These are phyloP conservation scores for Thripadectes ignobilis DNA, from an alignment of 2,797 vertebrate genomes.

Conservation along the genomic window DNA sequence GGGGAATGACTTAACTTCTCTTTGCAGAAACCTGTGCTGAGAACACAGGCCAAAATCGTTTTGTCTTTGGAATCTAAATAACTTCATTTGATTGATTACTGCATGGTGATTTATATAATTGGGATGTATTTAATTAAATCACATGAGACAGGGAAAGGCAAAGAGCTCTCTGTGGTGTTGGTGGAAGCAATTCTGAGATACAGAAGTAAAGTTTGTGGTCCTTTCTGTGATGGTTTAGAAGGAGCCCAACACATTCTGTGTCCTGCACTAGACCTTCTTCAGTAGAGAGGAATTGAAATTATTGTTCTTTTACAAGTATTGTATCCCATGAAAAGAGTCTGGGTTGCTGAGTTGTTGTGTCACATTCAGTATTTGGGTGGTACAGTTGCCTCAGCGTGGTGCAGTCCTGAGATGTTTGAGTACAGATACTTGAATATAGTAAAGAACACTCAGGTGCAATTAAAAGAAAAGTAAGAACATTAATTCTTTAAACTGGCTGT, in stretches of 20 bases:
- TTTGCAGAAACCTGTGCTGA: neutral
- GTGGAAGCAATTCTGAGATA: neutral
- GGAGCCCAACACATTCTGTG: neutral
- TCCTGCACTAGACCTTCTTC: neutral
- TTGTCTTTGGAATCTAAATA: neutral
- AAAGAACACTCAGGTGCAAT: neutral
- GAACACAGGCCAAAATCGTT: neutral
- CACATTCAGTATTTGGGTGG: neutral
- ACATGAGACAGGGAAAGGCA: neutral
- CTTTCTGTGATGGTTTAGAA: neutral
- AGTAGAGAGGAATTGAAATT: neutral
- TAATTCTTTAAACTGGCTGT: neutral
- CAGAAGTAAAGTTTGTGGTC: neutral
- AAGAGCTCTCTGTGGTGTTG: neutral
- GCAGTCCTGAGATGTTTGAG: neutral
- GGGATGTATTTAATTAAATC: neutral
- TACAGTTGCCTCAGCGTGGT: neutral
- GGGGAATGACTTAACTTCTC: neutral
- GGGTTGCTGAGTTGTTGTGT: neutral
- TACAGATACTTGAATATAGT: neutral
- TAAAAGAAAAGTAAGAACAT: neutral
- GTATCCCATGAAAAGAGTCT: neutral
- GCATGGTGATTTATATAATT: neutral
- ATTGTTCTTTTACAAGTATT: neutral
- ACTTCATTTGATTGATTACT: neutral